Base-by-base conservation (phyloP, 2,113 vertebrate species). In the Ellobius talpinus region DNA sequence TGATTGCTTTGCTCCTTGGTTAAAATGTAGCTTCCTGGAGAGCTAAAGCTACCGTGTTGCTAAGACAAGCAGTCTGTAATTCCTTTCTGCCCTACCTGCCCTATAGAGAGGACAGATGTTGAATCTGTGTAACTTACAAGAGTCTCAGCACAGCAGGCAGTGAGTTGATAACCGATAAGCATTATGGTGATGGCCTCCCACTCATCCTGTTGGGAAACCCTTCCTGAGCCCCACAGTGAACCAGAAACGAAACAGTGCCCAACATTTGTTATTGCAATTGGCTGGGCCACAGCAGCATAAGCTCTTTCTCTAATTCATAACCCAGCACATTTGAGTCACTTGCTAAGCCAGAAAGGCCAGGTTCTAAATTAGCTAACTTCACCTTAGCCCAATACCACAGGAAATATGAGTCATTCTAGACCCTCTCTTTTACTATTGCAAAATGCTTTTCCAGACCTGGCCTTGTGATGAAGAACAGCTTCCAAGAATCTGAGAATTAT, bases 1-100 rank as follows among this genome's bases (percentile, higher is more conserved):
- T 95, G 85, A 90, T 95, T 93, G 92, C 77, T 88, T 87, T 90
- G 39, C 19, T 93, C 73, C 70, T 90, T 90, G 90, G 88, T 94
- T 77, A 81, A 95, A 92, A 88, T 17, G 19, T 21, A 61, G 70
- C 65, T 86, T 95, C 66, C 91, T 89, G 78, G 85, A 98, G 89
- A 91, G 68, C 91, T 45, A 90, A 91, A 52, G 91, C 74, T 95
- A 81, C 85, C 74, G 36, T 82, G 84, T 87, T 97, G 96, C 24
- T 93, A 90, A 81, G 72, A 33, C 73, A 72, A 79, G 39, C 68
- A 94, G 88, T 73, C 63, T 91, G 87, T 58, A 91, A 91, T 93
- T 94, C 45, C 76, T 96, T 91, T 94, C 86, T 85, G 52, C 52
- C 16, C 92, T 14, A 79, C 17, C 31, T 76, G 58, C 3, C 16